Base-by-base conservation (phyloP, 2,113 vertebrate genomes). In the Calonectris borealis region DNA sequence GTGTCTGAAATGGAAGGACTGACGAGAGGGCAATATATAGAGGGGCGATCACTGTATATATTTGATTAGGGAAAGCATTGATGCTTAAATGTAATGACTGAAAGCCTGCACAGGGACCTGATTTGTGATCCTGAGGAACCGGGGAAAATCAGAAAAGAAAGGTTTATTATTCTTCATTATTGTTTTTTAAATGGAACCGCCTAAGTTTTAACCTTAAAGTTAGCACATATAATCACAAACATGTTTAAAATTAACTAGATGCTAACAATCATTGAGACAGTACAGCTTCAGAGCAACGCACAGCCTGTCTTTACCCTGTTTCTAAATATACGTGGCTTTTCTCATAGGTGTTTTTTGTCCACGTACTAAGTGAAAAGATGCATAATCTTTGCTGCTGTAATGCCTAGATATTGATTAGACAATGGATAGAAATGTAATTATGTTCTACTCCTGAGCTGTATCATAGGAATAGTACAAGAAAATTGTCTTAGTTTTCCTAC, bases 1-100 rank as follows among this genome's bases (percentile, higher is more conserved):
- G 96, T 94, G 55, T 79, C 76, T 38, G 55, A 96, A 96, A 91
- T 86, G 88, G 90, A 93, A 86, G 80, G 71, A 85, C 62, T 66
- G 38, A 79, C 79, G 73, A 87, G 84, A 70, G 10, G 16, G 40
- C 18, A n/a, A 46, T 42, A 25, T 25, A 21, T 14, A 42, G 22
- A n/a, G 11, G 13, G 10, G 32, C 70, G 75, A 84, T 84, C 57
- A 25, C 46, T 87, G 68, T 79, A 8, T 83, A 40, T 84, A 31
- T 84, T 80, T 94, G 76, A 92, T 82, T 77, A 79, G 78, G 61
- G 44, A 36, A 42, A 88, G 55, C 16, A 42, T 24, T 64, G 83
- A 49, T 77, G 66, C 60, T 61, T 68, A 55, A n/a, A 31, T 64
- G 20, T 19, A 38, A 13, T 69, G 61, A 70, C 42, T n/a, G 40